Conservation (phyloP, 2,888 invertebrate genomes). For the Dichetophora obliterata region DNA sequence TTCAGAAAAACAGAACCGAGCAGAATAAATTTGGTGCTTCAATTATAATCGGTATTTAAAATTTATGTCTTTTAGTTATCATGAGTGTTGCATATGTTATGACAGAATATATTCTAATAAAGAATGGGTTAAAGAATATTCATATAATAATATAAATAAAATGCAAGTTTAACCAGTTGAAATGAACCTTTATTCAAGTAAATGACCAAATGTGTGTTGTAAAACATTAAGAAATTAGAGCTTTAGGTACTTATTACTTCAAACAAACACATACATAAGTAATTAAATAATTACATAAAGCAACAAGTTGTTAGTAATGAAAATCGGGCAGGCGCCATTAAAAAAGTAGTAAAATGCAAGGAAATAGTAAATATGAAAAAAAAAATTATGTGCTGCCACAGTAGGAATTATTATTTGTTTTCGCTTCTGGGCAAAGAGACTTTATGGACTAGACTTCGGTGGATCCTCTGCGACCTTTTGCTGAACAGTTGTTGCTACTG, state of each 20-base stretch:
- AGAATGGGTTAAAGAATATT: not conserved
- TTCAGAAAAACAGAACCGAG: not conserved
- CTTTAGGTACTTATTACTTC: too few relatives aligned
- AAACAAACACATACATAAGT: not conserved
- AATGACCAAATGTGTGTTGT: not conserved
- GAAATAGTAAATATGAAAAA: not conserved
- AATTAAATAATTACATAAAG: not conserved
- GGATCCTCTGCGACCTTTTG: not conserved
- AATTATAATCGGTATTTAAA: not conserved
- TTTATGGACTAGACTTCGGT: not conserved
- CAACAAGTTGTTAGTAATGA: constrained; percentile 7
- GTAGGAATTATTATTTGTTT: not conserved
- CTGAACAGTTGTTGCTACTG: not conserved
- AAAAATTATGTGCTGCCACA: not conserved
- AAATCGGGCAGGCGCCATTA: not conserved
- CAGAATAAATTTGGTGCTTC: not conserved
- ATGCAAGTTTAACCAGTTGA: not conserved
- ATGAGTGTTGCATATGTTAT: not conserved
- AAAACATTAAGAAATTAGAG: not conserved
- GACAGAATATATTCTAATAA: not conserved
- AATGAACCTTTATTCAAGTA: constrained; percentile 15
- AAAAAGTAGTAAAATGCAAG: constrained; percentile 7
- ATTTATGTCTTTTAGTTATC: too few relatives aligned
- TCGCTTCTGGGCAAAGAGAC: not conserved
- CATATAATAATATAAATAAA: not conserved